Conservation (phyloP, 2,113 vertebrate species). For the Microcebus griseorufus region DNA sequence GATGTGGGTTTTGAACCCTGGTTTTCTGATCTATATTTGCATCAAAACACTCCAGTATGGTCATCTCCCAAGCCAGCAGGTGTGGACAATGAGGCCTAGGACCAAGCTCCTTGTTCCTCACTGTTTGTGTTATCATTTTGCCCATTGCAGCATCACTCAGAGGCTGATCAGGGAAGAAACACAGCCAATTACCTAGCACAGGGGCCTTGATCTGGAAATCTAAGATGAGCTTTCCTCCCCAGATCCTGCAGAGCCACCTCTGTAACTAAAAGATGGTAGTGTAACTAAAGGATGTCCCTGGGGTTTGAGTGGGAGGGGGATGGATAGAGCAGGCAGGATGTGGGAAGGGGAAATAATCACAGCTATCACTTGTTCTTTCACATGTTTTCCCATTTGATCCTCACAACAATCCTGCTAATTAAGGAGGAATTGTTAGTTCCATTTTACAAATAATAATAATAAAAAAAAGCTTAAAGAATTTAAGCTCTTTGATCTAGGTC, state of each 20-base stretch:
- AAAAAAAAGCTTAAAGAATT: background rate
- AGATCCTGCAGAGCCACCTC: background rate
- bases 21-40: background rate
- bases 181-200: background rate
- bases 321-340: background rate
- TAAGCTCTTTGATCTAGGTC: background rate
- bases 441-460: background rate
- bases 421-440: background rate
- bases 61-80: background rate
- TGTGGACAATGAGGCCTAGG: background rate
- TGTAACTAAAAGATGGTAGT: background rate
- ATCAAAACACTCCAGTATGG: background rate
- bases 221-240: background rate
- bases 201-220: background rate
- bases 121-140: background rate
- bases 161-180: background rate
- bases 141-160: background rate
- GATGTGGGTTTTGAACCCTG: background rate
- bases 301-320: background rate
- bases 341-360: background rate
- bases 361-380: background rate
- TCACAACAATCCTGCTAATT: background rate
- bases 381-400: conserved; percentile 1
- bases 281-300: background rate
- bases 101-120: background rate